Evolutionary conservation across 2,888 invertebrate species (phyloP).

Genomic region (Euzophera pinguis): DNA sequence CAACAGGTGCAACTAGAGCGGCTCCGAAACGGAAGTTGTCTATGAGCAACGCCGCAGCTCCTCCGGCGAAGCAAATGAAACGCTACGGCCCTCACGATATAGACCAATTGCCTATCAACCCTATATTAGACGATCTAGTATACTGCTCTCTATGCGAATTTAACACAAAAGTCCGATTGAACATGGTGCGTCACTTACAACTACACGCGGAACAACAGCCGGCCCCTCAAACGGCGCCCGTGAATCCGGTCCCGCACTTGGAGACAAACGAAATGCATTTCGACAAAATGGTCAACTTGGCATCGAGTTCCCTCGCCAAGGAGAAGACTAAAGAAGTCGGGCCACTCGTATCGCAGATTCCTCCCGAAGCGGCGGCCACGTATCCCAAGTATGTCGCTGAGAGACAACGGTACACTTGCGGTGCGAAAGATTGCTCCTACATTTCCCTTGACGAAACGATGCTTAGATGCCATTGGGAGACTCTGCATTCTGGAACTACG

Average conservation of each 20-base stretch:
- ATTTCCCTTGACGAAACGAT: slow-evolving; percentile 85
- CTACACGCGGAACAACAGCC: slow-evolving; percentile 82
- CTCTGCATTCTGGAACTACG: slow-evolving; percentile 82
- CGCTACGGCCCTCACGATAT: slow-evolving; percentile 81
- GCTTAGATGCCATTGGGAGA: slow-evolving; percentile 85
- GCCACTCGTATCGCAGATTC: slow-evolving; percentile 23
- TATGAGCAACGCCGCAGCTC: slow-evolving; percentile 14
- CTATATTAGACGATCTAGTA: slow-evolving; percentile 81
- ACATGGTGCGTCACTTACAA: slow-evolving; percentile 85
- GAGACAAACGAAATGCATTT: slow-evolving; percentile 89
- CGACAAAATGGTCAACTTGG: slow-evolving; percentile 91
- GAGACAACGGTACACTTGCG: slow-evolving; percentile 84
- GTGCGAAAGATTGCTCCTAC: slow-evolving; percentile 84
- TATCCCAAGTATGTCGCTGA: slow-evolving; percentile 77
- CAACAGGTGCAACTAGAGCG: slow-evolving; percentile 14
- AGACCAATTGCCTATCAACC: slow-evolving; percentile 81
- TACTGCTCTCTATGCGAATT: slow-evolving; percentile 85
- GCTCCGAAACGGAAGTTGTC: slow-evolving; percentile 30
- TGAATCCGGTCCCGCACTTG: slow-evolving; percentile 90
- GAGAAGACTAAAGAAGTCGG: slow-evolving; percentile 30
- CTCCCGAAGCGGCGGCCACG: slow-evolving; percentile 39
- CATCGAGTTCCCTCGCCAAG: slow-evolving; percentile 81
- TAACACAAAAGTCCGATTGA: slow-evolving; percentile 84
- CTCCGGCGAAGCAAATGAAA: slow-evolving; percentile 32
- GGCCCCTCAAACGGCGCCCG: slow-evolving; percentile 84